These are phyloP conservation scores for Heliothis peltigera DNA, from an alignment of 2,888 invertebrate species.

Conservation along the genomic window DNA sequence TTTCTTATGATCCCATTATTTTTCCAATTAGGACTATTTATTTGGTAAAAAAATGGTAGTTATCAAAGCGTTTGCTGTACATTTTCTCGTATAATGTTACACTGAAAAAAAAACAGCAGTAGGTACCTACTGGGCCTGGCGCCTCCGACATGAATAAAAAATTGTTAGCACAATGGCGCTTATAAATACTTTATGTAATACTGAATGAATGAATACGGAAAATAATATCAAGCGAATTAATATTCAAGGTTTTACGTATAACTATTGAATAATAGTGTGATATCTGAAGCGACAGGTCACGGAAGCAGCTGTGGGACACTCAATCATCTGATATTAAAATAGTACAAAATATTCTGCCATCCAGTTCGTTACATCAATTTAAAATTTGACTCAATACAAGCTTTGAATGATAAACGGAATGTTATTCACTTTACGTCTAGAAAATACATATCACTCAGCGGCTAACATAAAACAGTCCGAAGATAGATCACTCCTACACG, in stretches of 20 bases:
- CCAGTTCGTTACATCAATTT: neutral
- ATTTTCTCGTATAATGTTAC: neutral
- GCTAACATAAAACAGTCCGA: neutral
- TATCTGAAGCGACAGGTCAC: neutral
- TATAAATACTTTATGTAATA: neutral
- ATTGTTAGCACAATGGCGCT: neutral
- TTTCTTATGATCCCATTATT: too few relatives aligned
- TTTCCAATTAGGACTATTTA: too few relatives aligned
- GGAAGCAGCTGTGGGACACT: neutral
- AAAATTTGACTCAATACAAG: neutral
- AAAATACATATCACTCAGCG: neutral
- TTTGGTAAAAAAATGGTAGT: too few relatives aligned
- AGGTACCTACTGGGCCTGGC: too few relatives aligned
- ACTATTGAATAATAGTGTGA: neutral
- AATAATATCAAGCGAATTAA: conserved; percentile 7
- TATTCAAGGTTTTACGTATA: neutral
- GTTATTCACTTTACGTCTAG: neutral
- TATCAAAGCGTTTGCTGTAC: too few relatives aligned
- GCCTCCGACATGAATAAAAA: neutral
- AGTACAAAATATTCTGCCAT: neutral
- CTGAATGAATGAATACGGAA: conserved; percentile 23
- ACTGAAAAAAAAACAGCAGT: neutral
- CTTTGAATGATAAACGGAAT: neutral
- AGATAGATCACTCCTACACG: neutral
- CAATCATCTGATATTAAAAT: neutral